Base-by-base conservation (phyloP, 2,113 vertebrate species). In the Trogon surrucura region DNA sequence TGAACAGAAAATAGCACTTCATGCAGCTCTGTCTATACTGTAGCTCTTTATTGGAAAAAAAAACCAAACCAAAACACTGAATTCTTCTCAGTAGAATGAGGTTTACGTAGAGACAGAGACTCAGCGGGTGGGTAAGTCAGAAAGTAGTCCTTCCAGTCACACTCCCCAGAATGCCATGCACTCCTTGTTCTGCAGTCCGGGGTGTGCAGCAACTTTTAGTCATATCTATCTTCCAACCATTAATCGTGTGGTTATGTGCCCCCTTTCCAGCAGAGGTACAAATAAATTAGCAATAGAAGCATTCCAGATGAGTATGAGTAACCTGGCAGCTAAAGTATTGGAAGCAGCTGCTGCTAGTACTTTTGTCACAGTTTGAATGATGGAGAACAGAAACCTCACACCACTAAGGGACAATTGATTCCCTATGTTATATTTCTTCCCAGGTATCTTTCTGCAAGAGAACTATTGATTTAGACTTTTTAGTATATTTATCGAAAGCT, bases 111-210 rank as follows among this genome's bases (percentile, higher is more conserved):
- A 84, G 41, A 25, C 0, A 2, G 54, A 75, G 34, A 30, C 23
- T 47, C 6, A 17, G 10, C 4, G 11, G 1, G 11, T 67, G 13
- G 30, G 34, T 29, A 32, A 62, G 12, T 21, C 38, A 71, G 16
- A 30, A 23, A 0, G 0, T 3, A 54, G 62, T 27, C 34, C 30
- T 64, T 48, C 26, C 26, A 48, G 34, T 16, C 0, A 0, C 1
- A 1, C 13, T 47, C 19, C 47, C 13, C 10, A 91, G 25, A 66
- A 62, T 30, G 38, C 29, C 15, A 32, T 1, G 0, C 2, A 7
- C 1, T 73, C 36, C 17, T 41, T 53, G 8, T 17, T 78, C 9
- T 9, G 23, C 30, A 48, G 25, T 22, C 36, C 41, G 50, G 26
- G 18, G 9, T 23, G 58, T 22, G 27, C 17, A 53, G 32, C 5